These are phyloP conservation scores for Anagrus nilaparvatae DNA, from an alignment of 1,140 invertebrate genomes.

Conservation along the genomic window DNA sequence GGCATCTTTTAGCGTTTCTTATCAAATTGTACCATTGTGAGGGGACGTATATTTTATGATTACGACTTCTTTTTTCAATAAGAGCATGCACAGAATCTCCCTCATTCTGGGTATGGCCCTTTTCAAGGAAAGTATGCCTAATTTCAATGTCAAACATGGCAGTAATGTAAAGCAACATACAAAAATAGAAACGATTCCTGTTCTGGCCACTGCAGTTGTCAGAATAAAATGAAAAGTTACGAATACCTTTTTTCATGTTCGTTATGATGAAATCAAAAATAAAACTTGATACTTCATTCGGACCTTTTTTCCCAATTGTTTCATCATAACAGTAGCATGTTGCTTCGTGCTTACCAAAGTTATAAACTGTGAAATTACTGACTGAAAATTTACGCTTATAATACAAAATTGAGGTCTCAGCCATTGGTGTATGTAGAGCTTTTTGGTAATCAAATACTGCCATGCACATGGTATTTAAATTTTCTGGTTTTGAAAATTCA, in stretches of 20 bases:
- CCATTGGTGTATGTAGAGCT: slow-evolving; percentile 8
- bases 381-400: slow-evolving; percentile 32
- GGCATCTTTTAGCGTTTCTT: not conserved
- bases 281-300: slow-evolving; percentile 3
- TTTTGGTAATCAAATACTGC: not conserved
- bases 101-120: no score
- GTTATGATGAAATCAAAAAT: not conserved
- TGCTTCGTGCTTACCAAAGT: not conserved
- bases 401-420: slow-evolving; percentile 21
- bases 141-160: not conserved
- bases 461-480: not conserved
- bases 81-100: no score
- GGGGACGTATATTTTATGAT: not conserved
- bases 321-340: slow-evolving; percentile 1
- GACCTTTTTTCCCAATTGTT: not conserved
- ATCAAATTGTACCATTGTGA: not conserved
- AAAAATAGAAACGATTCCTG: slow-evolving; percentile 2
- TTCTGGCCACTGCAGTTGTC: slow-evolving; percentile 5
- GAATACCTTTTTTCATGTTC: not conserved
- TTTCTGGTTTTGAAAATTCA: no score
- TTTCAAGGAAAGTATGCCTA: not conserved
- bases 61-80: slow-evolving; percentile 1
- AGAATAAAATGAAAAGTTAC: not conserved
- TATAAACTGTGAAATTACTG: not conserved
- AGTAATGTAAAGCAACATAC: not conserved